Evolutionary conservation across 2,888 invertebrate genomes (phyloP).

Genomic region (Galeruca laticollis): DNA sequence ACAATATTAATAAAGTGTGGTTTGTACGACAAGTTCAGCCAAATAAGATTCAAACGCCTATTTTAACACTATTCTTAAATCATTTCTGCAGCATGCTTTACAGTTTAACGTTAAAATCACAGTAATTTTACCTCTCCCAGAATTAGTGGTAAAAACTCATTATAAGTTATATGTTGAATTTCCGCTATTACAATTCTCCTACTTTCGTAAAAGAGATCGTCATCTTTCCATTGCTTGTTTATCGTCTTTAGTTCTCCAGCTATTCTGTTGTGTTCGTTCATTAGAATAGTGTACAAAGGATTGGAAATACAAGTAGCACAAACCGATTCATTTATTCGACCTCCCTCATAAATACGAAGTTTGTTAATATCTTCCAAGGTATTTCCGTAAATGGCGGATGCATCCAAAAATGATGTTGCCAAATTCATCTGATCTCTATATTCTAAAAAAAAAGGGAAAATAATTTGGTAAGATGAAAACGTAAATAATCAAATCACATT

Average conservation of each 20-base stretch:
- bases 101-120: no score
- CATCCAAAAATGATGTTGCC: conserved; percentile 86
- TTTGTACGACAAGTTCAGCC: no score
- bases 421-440: conserved; percentile 87
- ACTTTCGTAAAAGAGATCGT: conserved; percentile 80
- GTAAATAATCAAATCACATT: no score
- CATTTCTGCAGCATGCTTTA: no score
- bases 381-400: conserved; percentile 84
- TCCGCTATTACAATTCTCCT: conserved; percentile 81
- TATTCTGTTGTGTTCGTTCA: conserved; percentile 85
- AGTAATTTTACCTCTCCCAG: conserved; percentile 77
- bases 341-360: conserved; percentile 77
- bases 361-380: conserved; percentile 78
- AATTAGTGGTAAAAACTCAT: conserved; percentile 84
- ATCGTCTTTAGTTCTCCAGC: conserved; percentile 76
- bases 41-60: no score
- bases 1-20: no score
- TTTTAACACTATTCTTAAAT: no score
- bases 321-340: conserved; percentile 76
- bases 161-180: conserved; percentile 87
- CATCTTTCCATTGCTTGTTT: conserved; percentile 85
- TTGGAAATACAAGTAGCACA: conserved; percentile 78
- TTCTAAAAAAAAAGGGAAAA: no score
- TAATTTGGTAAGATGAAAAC: conserved; percentile 29
- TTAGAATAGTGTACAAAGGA: conserved; percentile 77